Evolutionary conservation across 2,113 vertebrate species (phyloP), one percentile per base, ranked within the genome.

Genomic region (Crotalus horridus): DNA sequence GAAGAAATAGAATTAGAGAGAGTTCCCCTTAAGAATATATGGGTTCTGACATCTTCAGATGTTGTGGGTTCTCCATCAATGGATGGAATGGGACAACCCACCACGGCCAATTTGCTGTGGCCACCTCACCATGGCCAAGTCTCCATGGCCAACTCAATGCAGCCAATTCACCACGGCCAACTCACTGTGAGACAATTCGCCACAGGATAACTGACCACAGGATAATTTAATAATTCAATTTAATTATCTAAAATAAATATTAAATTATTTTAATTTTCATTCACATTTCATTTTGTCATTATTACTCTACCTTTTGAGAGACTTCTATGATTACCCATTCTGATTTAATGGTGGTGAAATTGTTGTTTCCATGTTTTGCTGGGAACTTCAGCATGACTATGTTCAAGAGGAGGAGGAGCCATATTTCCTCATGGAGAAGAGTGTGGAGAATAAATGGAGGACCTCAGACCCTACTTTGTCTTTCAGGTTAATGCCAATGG

Each of bases 401-500:
- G 15, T 15, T 61, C 48, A 15, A 6, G 10, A 24, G 23, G 54
- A 43, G 69, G 64, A 88, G 46, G 11, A 61, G 29, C n/a, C 48
- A 4, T 48, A 20, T 59, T 33, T 39, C 58, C 33, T 64, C 43
- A 8, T 6, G n/a, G 46, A 29, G 24, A 88, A 21, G 29, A 7
- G 15, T 17, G 43, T 48, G 20, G 55, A 59, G 54, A 58, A 23
- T 9, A 11, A 39, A 24, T 43, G 51, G 23, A 54, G 46, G 9
- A 21, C 23, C 48, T 15, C 64, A 21, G 39, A 23, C 81, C 23
- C 43, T 88, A 54, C 17, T 10, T 0, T 20, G 43, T 0, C 0
- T 20, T 89, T 0, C 92, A 99, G 99, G 99, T 99, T 69, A 99
- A 99, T 92, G 99, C 99, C 96, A 99, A 99, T 0, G 99, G 99